phyloP scores from a whole-genome alignment of 2,113 vertebrate species.

The Coptodon bakossiorum region DNA sequence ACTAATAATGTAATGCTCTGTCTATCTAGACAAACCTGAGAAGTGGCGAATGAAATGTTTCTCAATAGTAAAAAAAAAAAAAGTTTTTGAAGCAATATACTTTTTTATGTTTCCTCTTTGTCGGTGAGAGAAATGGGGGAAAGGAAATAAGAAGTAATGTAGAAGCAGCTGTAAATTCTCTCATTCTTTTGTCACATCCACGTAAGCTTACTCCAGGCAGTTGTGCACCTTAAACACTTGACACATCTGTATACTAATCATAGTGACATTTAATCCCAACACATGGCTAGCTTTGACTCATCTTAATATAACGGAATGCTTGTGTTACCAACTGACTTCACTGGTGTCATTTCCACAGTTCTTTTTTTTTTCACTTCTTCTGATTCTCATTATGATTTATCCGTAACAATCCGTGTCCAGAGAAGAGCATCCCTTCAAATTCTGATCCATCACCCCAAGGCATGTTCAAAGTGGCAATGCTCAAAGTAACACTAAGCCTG shows the following conservation, averaged over 20 bases:
- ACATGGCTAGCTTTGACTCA: conserved; percentile 54
- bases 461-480: conserved; percentile 46
- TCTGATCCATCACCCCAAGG: conserved; percentile 12
- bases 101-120: conserved; percentile 68
- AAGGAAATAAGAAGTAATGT: conserved; percentile 42
- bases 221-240: conserved; percentile 59
- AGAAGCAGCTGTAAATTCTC: conserved; percentile 39
- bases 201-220: conserved; percentile 39
- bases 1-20: conserved; percentile 65
- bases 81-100: conserved; percentile 73
- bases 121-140: conserved; percentile 43
- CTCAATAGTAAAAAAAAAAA: conserved; percentile 52
- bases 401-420: conserved; percentile 7
- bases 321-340: conserved; percentile 54
- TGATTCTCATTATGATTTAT: conserved; percentile 20
- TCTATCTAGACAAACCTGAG: conserved; percentile 55
- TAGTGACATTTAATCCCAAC: conserved; percentile 54
- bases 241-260: conserved; percentile 62
- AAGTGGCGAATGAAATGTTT: conserved; percentile 64
- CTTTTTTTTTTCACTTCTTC: not conserved
- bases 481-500: conserved; percentile 44
- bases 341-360: conserved; percentile 31
- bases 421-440: conserved; percentile 32
- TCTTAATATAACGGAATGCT: conserved; percentile 64
- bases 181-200: conserved; percentile 57